Conservation (phyloP, 2,113 vertebrate genomes). For the Aplodontia rufa region DNA sequence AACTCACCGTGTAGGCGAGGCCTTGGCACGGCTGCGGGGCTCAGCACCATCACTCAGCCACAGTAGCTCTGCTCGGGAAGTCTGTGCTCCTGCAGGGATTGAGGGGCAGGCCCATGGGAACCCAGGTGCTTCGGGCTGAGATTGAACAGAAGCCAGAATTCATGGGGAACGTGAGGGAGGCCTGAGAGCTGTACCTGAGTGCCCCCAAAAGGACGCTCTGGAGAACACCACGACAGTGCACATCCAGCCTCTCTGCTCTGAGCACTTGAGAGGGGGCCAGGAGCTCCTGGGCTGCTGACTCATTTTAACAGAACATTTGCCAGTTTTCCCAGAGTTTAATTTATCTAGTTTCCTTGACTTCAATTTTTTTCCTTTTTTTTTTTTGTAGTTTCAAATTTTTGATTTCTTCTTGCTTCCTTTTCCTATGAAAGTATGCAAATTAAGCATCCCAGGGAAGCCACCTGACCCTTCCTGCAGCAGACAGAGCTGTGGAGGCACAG, state of each 20-base stretch:
- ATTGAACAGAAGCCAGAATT: slow-evolving; percentile 34
- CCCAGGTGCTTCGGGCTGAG: slow-evolving; percentile 39
- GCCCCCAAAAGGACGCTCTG: slow-evolving; percentile 79
- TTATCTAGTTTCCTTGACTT: background rate
- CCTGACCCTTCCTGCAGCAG: background rate
- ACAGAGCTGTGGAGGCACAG: no score
- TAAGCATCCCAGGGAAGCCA: accelerated
- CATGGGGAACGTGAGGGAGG: background rate
- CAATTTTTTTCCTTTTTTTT: background rate
- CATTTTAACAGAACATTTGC: slow-evolving; percentile 59
- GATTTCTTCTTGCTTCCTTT: background rate
- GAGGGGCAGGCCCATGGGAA: no score
- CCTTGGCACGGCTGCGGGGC: accelerated
- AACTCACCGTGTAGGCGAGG: background rate
- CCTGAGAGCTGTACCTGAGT: slow-evolving; percentile 78
- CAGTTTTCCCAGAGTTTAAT: slow-evolving; percentile 57
- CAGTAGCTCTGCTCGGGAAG: background rate
- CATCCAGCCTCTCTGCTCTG: slow-evolving; percentile 38
- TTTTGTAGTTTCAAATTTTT: background rate
- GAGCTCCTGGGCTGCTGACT: slow-evolving; percentile 35
- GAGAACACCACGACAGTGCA: background rate
- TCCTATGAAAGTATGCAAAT: background rate
- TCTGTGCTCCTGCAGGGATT: background rate
- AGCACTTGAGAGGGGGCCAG: slow-evolving; percentile 50
- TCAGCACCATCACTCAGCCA: no score